Conservation (phyloP, 2,888 invertebrate genomes). For the Mystacides longicornis region DNA sequence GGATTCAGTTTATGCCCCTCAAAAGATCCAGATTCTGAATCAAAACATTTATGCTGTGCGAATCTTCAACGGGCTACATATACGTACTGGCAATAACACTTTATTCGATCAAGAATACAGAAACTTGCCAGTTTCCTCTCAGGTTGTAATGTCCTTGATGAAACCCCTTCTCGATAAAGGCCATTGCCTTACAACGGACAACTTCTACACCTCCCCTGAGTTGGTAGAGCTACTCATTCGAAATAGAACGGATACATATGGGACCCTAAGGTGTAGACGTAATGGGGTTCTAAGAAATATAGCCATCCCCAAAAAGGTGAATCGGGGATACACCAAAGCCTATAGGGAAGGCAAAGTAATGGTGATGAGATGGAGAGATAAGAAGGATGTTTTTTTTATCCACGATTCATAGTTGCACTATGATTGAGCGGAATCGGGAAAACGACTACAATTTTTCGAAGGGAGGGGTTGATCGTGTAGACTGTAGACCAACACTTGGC, state of each 20-base stretch:
- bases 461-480: slow-evolving; percentile 29
- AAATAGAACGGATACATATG: neutral
- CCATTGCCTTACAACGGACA: slow-evolving; percentile 23
- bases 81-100: slow-evolving; percentile 28
- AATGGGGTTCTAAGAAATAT: neutral
- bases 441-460: slow-evolving; percentile 28
- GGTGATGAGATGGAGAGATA: slow-evolving; percentile 22
- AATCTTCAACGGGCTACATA: slow-evolving; percentile 29
- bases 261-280: neutral
- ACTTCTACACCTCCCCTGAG: neutral
- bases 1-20: slow-evolving; percentile 30
- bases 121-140: slow-evolving; percentile 24
- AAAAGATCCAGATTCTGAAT: slow-evolving; percentile 30
- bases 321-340: neutral
- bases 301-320: neutral
- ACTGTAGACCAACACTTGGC: slow-evolving; percentile 27
- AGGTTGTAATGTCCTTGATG: slow-evolving; percentile 26
- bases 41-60: slow-evolving; percentile 30
- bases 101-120: slow-evolving; percentile 22
- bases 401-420: slow-evolving; percentile 26
- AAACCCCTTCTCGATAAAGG: slow-evolving; percentile 26
- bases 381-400: slow-evolving; percentile 19
- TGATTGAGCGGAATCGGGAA: no score
- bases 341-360: neutral
- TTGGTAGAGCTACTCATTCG: neutral